A percentile compares a stretch with the other conserved stretches of the same genome.
Evolutionary conservation across 1,140 invertebrate genomes (phyloP).

Genomic region (Drosophila tristis): DNA sequence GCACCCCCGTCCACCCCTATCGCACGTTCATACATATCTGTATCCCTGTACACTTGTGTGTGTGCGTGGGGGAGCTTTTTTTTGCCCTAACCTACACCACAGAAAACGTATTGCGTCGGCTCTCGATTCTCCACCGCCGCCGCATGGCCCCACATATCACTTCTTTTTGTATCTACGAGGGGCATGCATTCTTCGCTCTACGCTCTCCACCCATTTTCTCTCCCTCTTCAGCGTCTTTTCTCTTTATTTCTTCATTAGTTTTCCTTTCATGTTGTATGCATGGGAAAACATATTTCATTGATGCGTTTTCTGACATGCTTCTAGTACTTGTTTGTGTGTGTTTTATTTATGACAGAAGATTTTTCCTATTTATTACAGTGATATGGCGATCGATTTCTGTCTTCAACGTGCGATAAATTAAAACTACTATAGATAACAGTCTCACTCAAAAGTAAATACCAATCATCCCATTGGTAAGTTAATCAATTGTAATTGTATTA

Average conservation of each 20-base stretch:
- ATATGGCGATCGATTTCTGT: constrained; percentile 1
- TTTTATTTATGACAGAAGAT: constrained; percentile 1
- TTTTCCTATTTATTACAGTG: constrained; percentile 2
- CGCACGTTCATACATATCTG: constrained; percentile 12
- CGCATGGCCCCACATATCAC: constrained; percentile 20
- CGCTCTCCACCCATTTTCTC: not conserved
- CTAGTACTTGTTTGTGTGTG: constrained; percentile 16
- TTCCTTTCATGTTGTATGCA: constrained; percentile 6
- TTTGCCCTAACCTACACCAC: constrained; percentile 78
- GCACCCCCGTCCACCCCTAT: constrained; percentile 18
- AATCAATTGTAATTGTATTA: too few species aligned
- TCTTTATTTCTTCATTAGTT: constrained; percentile 52
- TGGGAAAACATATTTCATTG: constrained; percentile 56
- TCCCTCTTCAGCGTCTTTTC: constrained; percentile 19
- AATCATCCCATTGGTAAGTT: too few species aligned
- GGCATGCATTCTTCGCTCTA: constrained; percentile 49
- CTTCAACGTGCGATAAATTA: not conserved
- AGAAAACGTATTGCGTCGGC: constrained; percentile 75
- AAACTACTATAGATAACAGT: not conserved
- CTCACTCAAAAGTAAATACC: too few species aligned
- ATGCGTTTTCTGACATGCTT: constrained; percentile 32
- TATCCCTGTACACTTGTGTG: not conserved
- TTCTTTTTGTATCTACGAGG: constrained; percentile 51
- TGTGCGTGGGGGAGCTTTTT: constrained; percentile 42
- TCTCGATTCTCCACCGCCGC: constrained; percentile 43